Conservation (phyloP, 2,797 vertebrate genomes). For the Amphiprion clarkii region DNA sequence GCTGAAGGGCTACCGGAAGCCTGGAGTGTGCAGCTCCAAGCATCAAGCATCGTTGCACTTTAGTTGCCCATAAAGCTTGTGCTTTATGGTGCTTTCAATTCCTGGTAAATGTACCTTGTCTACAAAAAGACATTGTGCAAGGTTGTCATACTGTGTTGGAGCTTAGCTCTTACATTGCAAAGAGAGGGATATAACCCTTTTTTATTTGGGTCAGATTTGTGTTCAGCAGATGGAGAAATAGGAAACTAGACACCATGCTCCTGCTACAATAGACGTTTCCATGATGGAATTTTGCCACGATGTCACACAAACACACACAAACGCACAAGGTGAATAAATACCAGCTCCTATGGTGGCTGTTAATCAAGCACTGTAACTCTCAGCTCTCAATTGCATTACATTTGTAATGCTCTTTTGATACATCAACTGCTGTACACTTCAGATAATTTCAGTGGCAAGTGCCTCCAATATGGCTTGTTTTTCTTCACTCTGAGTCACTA, state of each 20-base stretch:
- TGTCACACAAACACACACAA: too few relatives aligned
- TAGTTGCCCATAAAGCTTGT: constrained; percentile 48
- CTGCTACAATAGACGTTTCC: too few relatives aligned
- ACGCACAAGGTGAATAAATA: too few relatives aligned
- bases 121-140: constrained; percentile 44
- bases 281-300: too few relatives aligned
- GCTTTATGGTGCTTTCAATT: constrained; percentile 51
- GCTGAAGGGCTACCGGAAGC: constrained; percentile 17
- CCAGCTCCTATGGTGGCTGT: too few relatives aligned
- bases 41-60: constrained; percentile 60
- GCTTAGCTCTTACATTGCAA: constrained; percentile 15
- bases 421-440: constrained; percentile 13
- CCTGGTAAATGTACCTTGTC: constrained; percentile 53
- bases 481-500: constrained; percentile 46
- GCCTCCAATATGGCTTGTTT: constrained; percentile 32
- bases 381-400: constrained; percentile 1
- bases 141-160: constrained; percentile 39
- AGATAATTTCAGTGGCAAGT: constrained; percentile 24
- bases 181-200: neutral
- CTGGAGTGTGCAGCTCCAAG: constrained; percentile 25
- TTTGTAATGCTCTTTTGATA: constrained; percentile 17
- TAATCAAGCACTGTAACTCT: neutral
- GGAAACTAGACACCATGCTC: neutral
- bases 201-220: constrained; percentile 25
- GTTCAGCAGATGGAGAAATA: constrained; percentile 4